Base-by-base conservation (phyloP, 2,797 vertebrate species). In the Mus spretus region DNA sequence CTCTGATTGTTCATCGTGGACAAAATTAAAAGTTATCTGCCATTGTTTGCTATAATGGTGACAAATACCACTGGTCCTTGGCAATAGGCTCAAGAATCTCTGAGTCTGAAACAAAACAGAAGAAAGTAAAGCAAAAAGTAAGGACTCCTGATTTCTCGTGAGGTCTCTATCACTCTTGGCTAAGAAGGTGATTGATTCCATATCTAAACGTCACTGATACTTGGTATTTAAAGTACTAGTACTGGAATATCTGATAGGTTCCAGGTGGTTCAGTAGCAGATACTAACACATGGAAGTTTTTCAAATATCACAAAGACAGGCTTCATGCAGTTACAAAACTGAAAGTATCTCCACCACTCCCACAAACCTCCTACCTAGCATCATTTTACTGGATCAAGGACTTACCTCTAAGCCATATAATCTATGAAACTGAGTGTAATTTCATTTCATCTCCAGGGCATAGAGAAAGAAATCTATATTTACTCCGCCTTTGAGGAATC, bases 391-490 rank as follows among this genome's bases (percentile, higher is more conserved):
- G 37, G n/a, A 74, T 44, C 83, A 55, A 90, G 6, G 28, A 77
- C 14, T 50, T 78, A 91, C 57, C 67, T 91, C 22, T 90, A 34
- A 82, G n/a, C 3, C 57, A 89, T 31, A 92, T 14, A 55, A 8
- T 77, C 14, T 78, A 84, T 20, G 77, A 89, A 92, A 86, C 0
- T 70, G 14, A 75, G n/a, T 61, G 12, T 57, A 93, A 92, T 93
- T 97, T 67, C 31, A 83, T 59, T 89, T 67, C 79, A 72, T 44
- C 24, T 86, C 94, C 80, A 81, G 34, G 77, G 75, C 31, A 86
- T 55, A 31, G 77, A 87, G 78, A 65, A 70, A 11, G 7, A 84
- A 75, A 74, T 19, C 34, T 95, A 65, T 34, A 55, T 78, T 84
- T 12, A 70, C 67, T 67, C 53, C 80, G 61, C 79, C 20, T 70